Evolutionary conservation across 2,113 vertebrate genomes (phyloP), one percentile per base, ranked within the genome.

Genomic region (Prolemur simus): DNA sequence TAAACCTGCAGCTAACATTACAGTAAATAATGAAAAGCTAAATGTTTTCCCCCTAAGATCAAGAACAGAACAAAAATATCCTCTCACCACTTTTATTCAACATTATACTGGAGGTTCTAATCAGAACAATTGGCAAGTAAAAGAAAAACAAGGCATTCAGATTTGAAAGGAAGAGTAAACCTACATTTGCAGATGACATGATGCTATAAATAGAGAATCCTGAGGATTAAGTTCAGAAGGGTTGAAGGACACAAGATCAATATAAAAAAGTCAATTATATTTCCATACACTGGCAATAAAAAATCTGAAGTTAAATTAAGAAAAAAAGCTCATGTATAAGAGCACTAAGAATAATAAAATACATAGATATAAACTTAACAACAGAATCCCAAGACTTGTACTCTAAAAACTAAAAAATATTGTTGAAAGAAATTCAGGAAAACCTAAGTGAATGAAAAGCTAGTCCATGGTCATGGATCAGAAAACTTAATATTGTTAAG

Each of bases 271-370:
- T 60, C 58, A 73, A 86, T 17, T 81, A 58, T 78, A 85, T 78
- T 84, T 85, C 37, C 23, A 64, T 27, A 74, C 4, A 42, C 23
- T 37, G 64, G 37, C 23, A 82, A 69, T 60, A 87, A 68, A 54
- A 2, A 39, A 71, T 63, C 42, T 71, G 64, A 71, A 94, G 52
- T 45, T 47, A 91, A 60, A 68, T 73, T 81, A 64, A 78, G 63
- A 78, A 64, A 89, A 76, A 7, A 56, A 64, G 71, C 32, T 66
- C 23, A 68, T 52, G 91, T 78, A 88, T 25, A 78, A 73, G 56
- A 42, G 37, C 25, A 80, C 73, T 25, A 85, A 66, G 83, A 92
- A 91, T 94, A 91, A 91, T 76, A 63, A 82, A 85, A 71, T 37
- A 47, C 32, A 78, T 29, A 21, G 37, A 88, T 18, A 71, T 42